Evolutionary conservation across 2,888 invertebrate genomes (phyloP), one percentile per base, ranked within the genome.

Genomic region (Ferrisia virgata): DNA sequence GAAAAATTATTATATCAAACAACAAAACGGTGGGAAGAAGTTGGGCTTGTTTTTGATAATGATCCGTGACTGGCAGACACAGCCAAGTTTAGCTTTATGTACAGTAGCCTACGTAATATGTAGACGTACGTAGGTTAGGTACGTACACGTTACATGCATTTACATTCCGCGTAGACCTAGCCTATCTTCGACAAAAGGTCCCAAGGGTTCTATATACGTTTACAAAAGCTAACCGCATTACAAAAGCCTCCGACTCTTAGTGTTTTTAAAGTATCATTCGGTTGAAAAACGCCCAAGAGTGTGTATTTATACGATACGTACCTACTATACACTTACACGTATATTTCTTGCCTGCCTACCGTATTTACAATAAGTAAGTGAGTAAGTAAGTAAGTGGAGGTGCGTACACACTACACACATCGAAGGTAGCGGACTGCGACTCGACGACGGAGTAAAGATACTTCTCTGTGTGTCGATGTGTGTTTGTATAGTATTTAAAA

Each of bases 181-280:
- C 40, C 40, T 76, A 36, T 76, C 72, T 76, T 76, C 36, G 72
- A 18, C 72, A 76, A 76, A 36, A 76, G 18, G 72, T 76, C 72
- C 72, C 72, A 76, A 76, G 72, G 72, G 72, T 76, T 76, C 72
- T 36, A 64, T 64, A 76, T 76, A 76, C 18, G 53, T 53, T 53
- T 53, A 53, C 72, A 76, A 76, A 76, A 76, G 72, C 72, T 76
- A 76, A 76, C 72, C 72, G 72, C 72, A 76, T 76, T 76, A 76
- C 72, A 76, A 76, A 76, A 18, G 72, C 33, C 72, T 36, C 28
- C 72, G 72, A 76, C 72, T 76, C 72, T 76, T 76, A 53, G 72
- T 76, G 72, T 76, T 76, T 76, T 76, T 76, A 76, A 76, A 76
- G 72, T 76, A 76, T 76, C 72, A 76, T 76, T 36, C 33, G 72